These are phyloP conservation scores for Eurypyga helias DNA, from an alignment of 2,113 vertebrate genomes.

Conservation along the genomic window DNA sequence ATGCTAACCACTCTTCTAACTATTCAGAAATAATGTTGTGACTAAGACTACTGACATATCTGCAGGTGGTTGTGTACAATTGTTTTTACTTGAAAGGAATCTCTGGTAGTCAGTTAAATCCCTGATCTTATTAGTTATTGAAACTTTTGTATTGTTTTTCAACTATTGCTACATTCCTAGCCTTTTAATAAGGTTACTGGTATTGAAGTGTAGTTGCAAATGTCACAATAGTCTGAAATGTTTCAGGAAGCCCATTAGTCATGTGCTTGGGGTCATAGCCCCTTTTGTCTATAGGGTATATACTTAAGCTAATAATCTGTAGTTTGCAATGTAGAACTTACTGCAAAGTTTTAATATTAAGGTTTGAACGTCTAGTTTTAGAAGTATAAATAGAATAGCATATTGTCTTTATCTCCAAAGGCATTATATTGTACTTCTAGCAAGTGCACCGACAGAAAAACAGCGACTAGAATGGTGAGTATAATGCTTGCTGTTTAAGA, in stretches of 20 bases:
- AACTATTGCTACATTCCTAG: not conserved
- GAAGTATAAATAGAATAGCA: constrained; percentile 74
- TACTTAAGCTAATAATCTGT: not conserved
- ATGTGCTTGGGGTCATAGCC: not conserved
- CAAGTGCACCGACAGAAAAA: constrained; percentile 87
- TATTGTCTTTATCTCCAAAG: constrained; percentile 89
- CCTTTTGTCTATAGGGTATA: not conserved
- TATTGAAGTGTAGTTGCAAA: not conserved
- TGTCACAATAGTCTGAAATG: not conserved
- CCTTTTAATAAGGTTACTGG: not conserved
- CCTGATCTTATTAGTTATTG: not conserved
- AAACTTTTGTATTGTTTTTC: not conserved
- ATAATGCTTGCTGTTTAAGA: constrained; percentile 12
- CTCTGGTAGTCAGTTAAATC: not conserved
- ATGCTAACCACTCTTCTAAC: not conserved
- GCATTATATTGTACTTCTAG: constrained; percentile 93
- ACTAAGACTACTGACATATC: not conserved
- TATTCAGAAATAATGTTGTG: not conserved
- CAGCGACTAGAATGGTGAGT: constrained; percentile 92
- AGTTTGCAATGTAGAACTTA: not conserved
- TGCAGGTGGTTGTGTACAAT: not conserved
- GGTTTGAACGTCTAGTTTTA: constrained; percentile 67
- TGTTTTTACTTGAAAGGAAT: not conserved
- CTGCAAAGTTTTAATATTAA: constrained; percentile 43
- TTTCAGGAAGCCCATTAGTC: not conserved